A percentile compares a stretch with the other conserved stretches of the same genome.
These are phyloP conservation scores for Sebastes vulpes DNA, from an alignment of 2,797 vertebrate species.

Conservation along the genomic window DNA sequence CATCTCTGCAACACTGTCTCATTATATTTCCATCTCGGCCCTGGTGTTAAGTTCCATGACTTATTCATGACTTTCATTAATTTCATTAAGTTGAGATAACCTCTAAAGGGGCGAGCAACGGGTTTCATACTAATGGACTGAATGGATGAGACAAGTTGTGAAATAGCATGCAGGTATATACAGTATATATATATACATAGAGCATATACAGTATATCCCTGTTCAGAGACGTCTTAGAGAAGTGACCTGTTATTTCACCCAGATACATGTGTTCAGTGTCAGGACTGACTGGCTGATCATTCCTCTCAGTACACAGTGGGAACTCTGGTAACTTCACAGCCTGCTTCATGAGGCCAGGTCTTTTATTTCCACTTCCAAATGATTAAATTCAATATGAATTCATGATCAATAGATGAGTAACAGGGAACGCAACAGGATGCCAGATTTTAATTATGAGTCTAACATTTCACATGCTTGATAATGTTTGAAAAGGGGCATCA, in stretches of 20 bases:
- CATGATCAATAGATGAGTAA: neutral
- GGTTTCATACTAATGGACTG: neutral
- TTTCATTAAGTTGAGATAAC: constrained; percentile 52
- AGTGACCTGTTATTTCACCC: neutral
- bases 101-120: neutral
- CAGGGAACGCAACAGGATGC: neutral
- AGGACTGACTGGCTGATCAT: neutral
- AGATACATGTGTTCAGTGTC: neutral
- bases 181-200: no score
- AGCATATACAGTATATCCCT: neutral
- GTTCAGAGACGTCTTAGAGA: neutral
- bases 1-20: constrained; percentile 4
- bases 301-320: neutral
- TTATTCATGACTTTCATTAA: constrained; percentile 61
- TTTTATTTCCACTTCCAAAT: neutral
- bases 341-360: neutral
- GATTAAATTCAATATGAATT: neutral
- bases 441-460: constrained; percentile 8
- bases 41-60: constrained; percentile 34
- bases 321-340: neutral
- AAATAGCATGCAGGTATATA: constrained; percentile 3
- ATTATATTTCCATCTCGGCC: constrained; percentile 16
- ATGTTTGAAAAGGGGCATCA: neutral
- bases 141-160: neutral
- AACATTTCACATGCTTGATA: neutral